Evolutionary conservation across 1,140 invertebrate species (phyloP), one percentile per base, ranked within the genome.

Genomic region (Caenorhabditis brenneri): DNA sequence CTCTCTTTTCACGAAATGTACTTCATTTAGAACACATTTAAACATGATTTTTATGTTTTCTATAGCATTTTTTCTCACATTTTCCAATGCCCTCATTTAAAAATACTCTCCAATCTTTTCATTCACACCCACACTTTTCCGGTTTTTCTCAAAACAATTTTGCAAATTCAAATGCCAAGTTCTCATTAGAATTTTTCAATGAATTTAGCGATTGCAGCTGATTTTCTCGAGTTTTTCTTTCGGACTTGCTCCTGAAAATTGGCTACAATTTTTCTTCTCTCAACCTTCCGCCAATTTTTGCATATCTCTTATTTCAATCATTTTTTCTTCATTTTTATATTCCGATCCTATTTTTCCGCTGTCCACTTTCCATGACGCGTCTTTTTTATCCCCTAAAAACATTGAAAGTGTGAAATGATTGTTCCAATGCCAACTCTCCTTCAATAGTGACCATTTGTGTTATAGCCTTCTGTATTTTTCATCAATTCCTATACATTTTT

Each of bases 351-450:
- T 74, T 58, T 74, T 42, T 74, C 36, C 27, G 65, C 58, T 46
- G 65, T 74, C 65, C 65, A 74, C 65, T 74, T 74, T 74, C 65
- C 65, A 74, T 74, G 65, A 74, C 65, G 65, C 65, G 65, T 74
- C 65, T 19, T 36, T n/a, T 33, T 42, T 27, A 33, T n/a, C 22
- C 15, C 12, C 6, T n/a, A n/a, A n/a, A n/a, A n/a, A n/a, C 65
- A 46, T 74, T 46, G 65, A 74, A 74, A 74, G 65, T 74, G 65
- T 42, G 65, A 42, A 24, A 24, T 46, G n/a, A 42, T 46, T 74
- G 10, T 31, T 74, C 24, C 24, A 2, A 36, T 36, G 19, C n/a
- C 49, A 16, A 51, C 42, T 36, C 31, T n/a, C 24, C 33, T n/a
- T 36, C 60, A 74, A 42, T 74, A 42, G 65, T 74, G 36, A 31